These are phyloP conservation scores for Galaxias olidus DNA, from an alignment of 2,797 vertebrate species.

Conservation along the genomic window DNA sequence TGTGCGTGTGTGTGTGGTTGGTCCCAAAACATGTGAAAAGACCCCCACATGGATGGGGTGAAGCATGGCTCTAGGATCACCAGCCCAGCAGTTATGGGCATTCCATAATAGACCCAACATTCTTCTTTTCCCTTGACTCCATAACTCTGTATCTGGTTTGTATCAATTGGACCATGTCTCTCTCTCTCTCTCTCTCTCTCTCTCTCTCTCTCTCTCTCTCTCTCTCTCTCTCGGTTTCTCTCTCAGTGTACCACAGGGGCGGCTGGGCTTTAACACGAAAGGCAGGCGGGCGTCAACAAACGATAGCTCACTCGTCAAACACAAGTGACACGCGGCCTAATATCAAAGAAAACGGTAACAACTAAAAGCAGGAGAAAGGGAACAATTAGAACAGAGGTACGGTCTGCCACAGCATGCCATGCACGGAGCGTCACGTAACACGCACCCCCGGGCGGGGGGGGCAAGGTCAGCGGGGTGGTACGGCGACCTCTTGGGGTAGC, in stretches of 20 bases:
- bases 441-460: conserved; percentile 28
- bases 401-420: conserved; percentile 45
- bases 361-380: conserved; percentile 34
- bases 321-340: conserved; percentile 59
- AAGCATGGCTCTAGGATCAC: conserved; percentile 66
- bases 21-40: conserved; percentile 70
- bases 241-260: conserved; percentile 23
- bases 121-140: conserved; percentile 31
- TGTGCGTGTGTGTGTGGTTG: conserved; percentile 47
- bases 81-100: conserved; percentile 63
- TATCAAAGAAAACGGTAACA: conserved; percentile 38
- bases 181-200: conserved; percentile 13
- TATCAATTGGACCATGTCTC: conserved; percentile 29
- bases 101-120: conserved; percentile 65
- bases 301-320: conserved; percentile 32
- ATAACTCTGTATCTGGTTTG: conserved; percentile 11
- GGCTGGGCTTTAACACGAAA: conserved; percentile 29
- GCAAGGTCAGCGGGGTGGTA: conserved; percentile 53
- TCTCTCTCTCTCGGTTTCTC: conserved; percentile 12
- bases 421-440: conserved; percentile 53
- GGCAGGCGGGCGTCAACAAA: conserved; percentile 24
- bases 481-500: conserved; percentile 62
- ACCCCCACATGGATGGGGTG: conserved; percentile 59
- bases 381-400: conserved; percentile 24
- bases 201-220: background rate